Evolutionary conservation across 2,888 invertebrate genomes (phyloP).

Genomic region (Caenorhabditis auriculariae): DNA sequence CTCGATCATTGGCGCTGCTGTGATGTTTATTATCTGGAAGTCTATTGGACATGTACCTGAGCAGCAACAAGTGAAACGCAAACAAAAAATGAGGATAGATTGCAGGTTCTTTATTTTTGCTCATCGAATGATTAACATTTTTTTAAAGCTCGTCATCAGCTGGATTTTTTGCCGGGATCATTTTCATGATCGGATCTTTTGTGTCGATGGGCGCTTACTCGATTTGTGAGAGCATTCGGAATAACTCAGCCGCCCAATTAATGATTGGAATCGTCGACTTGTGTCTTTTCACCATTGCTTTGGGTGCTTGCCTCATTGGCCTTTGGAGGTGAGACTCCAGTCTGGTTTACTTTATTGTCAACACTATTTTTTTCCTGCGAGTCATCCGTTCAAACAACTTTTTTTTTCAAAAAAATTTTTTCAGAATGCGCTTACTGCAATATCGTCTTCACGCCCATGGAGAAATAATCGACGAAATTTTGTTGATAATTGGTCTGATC

Average conservation of each 20-base stretch:
- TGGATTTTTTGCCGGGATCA: conserved; percentile 58
- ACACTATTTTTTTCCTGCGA: not conserved
- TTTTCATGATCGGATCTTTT: conserved; percentile 56
- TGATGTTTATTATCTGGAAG: conserved; percentile 61
- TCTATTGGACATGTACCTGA: conserved; percentile 45
- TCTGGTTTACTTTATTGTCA: not conserved
- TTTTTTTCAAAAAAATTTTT: not conserved
- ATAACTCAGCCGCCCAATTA: conserved; percentile 44
- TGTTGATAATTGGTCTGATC: conserved; percentile 56
- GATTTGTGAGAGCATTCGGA: conserved; percentile 45
- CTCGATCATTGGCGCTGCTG: conserved; percentile 59
- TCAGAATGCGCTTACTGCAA: conserved; percentile 55
- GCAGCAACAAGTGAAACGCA: conserved; percentile 35
- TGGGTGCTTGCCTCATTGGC: conserved; percentile 52
- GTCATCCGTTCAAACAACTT: not conserved
- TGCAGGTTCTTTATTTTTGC: conserved; percentile 41
- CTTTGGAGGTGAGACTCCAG: conserved; percentile 43
- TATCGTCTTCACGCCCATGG: conserved; percentile 53
- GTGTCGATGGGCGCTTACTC: conserved; percentile 61
- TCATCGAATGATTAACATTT: not conserved
- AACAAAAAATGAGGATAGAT: conserved; percentile 55
- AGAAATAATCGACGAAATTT: conserved; percentile 60
- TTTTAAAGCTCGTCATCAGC: conserved; percentile 53
- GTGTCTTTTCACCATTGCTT: conserved; percentile 50
- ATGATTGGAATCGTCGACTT: conserved; percentile 59